Percentiles rank a stretch among this genome's conserved stretches.
Evolutionary conservation across 2,113 vertebrate genomes (phyloP).

Genomic region (Rhabdornis inornatus): DNA sequence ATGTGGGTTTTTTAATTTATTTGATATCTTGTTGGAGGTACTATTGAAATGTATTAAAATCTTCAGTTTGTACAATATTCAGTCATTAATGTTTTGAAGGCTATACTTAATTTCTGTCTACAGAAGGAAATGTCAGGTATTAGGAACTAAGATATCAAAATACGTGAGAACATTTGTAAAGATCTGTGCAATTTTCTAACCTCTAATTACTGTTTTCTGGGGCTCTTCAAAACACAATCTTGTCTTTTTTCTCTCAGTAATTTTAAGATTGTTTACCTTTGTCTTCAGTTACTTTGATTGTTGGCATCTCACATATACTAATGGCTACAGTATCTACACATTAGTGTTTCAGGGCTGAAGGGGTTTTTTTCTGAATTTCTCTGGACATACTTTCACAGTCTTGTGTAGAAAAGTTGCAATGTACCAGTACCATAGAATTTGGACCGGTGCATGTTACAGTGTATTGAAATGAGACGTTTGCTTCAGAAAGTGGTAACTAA

Average conservation of each 20-base stretch:
- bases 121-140: background rate
- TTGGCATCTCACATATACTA: background rate
- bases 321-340: background rate
- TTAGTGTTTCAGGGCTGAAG: background rate
- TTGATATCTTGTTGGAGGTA: background rate
- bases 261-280: background rate
- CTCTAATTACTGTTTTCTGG: background rate
- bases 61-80: background rate
- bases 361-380: background rate
- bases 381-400: background rate
- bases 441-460: rapidly evolving
- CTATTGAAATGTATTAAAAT: background rate
- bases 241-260: background rate
- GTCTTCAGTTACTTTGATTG: background rate
- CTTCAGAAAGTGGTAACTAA: background rate
- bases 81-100: background rate
- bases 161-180: background rate
- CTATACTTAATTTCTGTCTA: background rate
- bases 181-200: background rate
- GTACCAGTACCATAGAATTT: background rate
- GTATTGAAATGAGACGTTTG: background rate
- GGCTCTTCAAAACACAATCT: background rate
- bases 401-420: background rate
- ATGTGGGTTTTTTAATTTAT: background rate
- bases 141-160: background rate